Evolutionary conservation across 2,797 vertebrate species (phyloP).

Genomic region (Emydoidea blandingii): DNA sequence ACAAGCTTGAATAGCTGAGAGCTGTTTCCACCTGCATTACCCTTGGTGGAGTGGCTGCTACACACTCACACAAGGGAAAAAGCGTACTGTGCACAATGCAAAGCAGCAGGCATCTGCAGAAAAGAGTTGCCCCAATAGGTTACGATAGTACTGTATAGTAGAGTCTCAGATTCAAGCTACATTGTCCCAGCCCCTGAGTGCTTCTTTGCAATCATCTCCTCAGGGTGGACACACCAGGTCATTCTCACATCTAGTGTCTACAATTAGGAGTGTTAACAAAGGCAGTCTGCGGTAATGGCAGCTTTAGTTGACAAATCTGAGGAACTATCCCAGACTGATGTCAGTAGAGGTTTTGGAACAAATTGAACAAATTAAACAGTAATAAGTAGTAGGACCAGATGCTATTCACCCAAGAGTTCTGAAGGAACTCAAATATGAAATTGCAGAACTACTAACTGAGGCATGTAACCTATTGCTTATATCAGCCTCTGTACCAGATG

Average conservation of each 20-base stretch:
- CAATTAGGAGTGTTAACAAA: background rate
- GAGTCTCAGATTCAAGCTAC: background rate
- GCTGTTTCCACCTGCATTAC: slow-evolving; percentile 8
- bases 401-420: background rate
- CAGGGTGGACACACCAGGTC: background rate
- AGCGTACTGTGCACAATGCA: background rate
- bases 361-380: background rate
- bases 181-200: background rate
- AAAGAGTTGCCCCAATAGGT: background rate
- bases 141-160: background rate
- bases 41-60: background rate
- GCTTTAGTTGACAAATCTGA: background rate
- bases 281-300: background rate
- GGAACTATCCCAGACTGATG: background rate
- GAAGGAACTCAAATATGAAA: background rate
- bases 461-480: background rate
- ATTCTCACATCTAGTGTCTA: background rate
- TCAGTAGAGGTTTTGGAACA: background rate
- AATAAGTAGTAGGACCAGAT: background rate
- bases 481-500: background rate
- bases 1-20: background rate
- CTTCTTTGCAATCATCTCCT: background rate
- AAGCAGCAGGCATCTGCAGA: background rate
- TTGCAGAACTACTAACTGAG: background rate
- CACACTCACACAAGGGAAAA: background rate